Evolutionary conservation across 2,888 invertebrate species (phyloP), one percentile per base, ranked within the genome.

Genomic region (Heteropelma amictum): DNA sequence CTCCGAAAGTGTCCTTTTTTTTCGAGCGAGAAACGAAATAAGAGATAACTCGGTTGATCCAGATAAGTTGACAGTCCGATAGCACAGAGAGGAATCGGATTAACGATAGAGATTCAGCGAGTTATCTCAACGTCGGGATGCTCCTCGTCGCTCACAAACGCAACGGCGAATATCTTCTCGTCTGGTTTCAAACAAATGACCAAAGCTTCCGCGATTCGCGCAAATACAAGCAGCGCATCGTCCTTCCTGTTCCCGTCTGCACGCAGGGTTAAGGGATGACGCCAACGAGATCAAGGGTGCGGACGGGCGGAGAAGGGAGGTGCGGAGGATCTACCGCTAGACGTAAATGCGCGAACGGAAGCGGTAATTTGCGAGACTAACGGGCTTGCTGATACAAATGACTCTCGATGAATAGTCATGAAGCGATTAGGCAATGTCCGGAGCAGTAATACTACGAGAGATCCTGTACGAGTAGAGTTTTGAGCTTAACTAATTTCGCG

Each of bases 371-470:
- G 79, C 77, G 70, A 75, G 80, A 69, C 70, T 73, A 68, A 68
- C 70, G 45, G 30, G 35, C 65, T 28, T 53, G 58, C 47, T 72
- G 79, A 75, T 83, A 82, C 80, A 84, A 85, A 85, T 84, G 80
- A 83, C 81, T 84, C 76, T 84, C 77, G 83, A 82, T 84, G 83
- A 85, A 85, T 85, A 85, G 81, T 85, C 83, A 82, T 82, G 80
- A 80, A 82, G 79, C 75, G 83, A 83, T 83, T 83, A 82, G 81
- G 74, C 72, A 81, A 77, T 67, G 60, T 76, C 60, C 73, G 64
- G 47, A 68, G 72, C 63, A 77, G 63, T 61, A 54, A 45, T 53
- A 68, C 68, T n/a, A 60, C 68, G 60, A 51, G 56, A 67, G 56
- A 63, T 40, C 54, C 28, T 28, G 38, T 38, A 54, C 63, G 38